These are phyloP conservation scores for Flexamia atlantica DNA, from an alignment of 2,888 invertebrate genomes.

Conservation along the genomic window DNA sequence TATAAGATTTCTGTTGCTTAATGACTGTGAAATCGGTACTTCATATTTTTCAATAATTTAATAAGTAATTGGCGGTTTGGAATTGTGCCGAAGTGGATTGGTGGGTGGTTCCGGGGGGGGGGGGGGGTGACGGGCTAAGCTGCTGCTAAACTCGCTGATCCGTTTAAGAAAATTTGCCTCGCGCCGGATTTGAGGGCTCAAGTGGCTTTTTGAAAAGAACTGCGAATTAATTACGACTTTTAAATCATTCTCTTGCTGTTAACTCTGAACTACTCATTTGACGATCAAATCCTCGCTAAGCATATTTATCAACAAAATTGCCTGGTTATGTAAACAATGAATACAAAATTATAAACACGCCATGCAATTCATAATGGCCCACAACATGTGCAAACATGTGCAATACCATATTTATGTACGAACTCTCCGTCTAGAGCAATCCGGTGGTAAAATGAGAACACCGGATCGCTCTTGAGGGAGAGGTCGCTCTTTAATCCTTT, in stretches of 20 bases:
- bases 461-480: too few species aligned
- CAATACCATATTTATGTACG: too few species aligned
- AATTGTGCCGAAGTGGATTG: background rate
- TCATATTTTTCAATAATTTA: constrained; percentile 26
- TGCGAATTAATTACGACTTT: constrained; percentile 40
- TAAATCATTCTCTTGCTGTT: background rate
- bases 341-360: too few species aligned
- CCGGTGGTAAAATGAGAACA: too few species aligned
- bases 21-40: background rate
- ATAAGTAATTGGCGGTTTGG: constrained; percentile 18
- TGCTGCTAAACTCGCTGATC: constrained; percentile 46
- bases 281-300: too few species aligned
- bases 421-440: too few species aligned
- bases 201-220: constrained; percentile 45
- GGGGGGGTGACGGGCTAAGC: constrained; percentile 50
- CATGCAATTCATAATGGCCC: too few species aligned
- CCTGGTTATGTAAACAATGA: too few species aligned
- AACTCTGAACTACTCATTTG: background rate
- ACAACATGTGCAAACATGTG: too few species aligned
- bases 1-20: too few species aligned
- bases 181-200: constrained; percentile 51
- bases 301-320: too few species aligned
- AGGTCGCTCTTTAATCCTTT: too few species aligned
- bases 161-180: constrained; percentile 55
- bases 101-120: background rate